Evolutionary conservation across 1,140 invertebrate genomes (phyloP), one percentile per base, ranked within the genome.

Genomic region (Pachyrhynchus sulphureomaculatus): DNA sequence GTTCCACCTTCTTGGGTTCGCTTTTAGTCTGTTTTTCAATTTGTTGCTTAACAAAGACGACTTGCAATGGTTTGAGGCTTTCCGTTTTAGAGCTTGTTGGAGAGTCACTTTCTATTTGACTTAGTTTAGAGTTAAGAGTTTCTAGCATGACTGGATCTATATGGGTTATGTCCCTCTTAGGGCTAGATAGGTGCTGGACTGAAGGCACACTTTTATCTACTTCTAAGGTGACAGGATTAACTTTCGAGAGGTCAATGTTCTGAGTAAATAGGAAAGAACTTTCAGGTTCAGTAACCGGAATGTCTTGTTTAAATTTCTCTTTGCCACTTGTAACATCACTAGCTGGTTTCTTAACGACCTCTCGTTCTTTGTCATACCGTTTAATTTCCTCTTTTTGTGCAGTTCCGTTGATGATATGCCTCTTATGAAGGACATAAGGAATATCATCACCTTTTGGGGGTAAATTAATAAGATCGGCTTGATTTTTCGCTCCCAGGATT

Each of bases 351-450:
- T 44, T 47, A 57, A 23, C 26, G 8, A 42, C 37, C 41, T 58
- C 15, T 49, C 32, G 32, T 15, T 64, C 56, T 15, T 42, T 64
- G 17, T 53, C 59, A 24, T 41, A 44, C n/a, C 47, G 26, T 24
- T 65, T 65, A 2, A 54, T 21, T 21, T 67, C 66, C 26, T 74
- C 73, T 39, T 70, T 73, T 0, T 86, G 84, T 0, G 87, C 87
- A 2, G 88, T 90, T 0, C 88, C 88, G 71, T 92, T 91, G 86
- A 91, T 89, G 5, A 91, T 83, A 68, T 91, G 89, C 8, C 89
- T 79, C 69, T 91, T 92, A 70, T 91, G 89, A 20, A 92, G 77
- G 2, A 88, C 88, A 68, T 93, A 93, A 0, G 90, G 88, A 72
- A 93, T 92, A 65, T 92, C 90, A 34, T 84, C 85, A 37, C 78